Evolutionary conservation across 1,140 invertebrate genomes (phyloP).

Genomic region (Drosophila pseudoobscura): DNA sequence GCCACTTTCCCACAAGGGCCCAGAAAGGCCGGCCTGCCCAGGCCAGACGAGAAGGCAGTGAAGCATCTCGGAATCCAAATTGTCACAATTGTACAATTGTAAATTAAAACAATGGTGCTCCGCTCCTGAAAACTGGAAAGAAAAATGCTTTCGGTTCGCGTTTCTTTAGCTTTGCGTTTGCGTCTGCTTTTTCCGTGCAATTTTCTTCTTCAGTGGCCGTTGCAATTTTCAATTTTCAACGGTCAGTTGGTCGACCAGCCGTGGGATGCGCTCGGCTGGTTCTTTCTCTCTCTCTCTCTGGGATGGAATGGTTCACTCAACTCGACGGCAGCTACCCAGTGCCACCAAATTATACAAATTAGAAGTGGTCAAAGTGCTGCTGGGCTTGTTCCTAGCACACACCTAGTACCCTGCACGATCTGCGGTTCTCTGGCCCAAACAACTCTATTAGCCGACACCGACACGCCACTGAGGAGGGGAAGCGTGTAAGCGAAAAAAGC

Average conservation of each 20-base stretch:
- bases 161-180: slow-evolving; percentile 37
- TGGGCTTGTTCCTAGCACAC: slow-evolving; percentile 64
- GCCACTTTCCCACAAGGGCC: slow-evolving; percentile 60
- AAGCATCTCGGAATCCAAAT: slow-evolving; percentile 59
- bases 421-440: slow-evolving; percentile 57
- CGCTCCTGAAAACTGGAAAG: slow-evolving; percentile 38
- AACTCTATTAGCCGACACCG: slow-evolving; percentile 50
- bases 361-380: slow-evolving; percentile 58
- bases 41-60: slow-evolving; percentile 24
- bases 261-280: slow-evolving; percentile 63
- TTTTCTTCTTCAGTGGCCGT: slow-evolving; percentile 82
- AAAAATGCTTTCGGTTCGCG: slow-evolving; percentile 59
- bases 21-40: slow-evolving; percentile 16
- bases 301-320: slow-evolving; percentile 10
- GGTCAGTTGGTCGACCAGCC: slow-evolving; percentile 75
- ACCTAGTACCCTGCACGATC: slow-evolving; percentile 41
- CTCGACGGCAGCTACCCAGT: slow-evolving; percentile 28
- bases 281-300: slow-evolving; percentile 10
- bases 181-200: slow-evolving; percentile 52
- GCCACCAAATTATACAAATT: slow-evolving; percentile 71
- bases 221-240: slow-evolving; percentile 82
- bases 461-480: neutral
- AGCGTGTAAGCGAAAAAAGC: slow-evolving; percentile 57
- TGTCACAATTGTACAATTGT: slow-evolving; percentile 59
- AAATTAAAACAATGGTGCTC: slow-evolving; percentile 73